Conservation (phyloP, 2,113 vertebrate species). For the Mustelus asterias region DNA sequence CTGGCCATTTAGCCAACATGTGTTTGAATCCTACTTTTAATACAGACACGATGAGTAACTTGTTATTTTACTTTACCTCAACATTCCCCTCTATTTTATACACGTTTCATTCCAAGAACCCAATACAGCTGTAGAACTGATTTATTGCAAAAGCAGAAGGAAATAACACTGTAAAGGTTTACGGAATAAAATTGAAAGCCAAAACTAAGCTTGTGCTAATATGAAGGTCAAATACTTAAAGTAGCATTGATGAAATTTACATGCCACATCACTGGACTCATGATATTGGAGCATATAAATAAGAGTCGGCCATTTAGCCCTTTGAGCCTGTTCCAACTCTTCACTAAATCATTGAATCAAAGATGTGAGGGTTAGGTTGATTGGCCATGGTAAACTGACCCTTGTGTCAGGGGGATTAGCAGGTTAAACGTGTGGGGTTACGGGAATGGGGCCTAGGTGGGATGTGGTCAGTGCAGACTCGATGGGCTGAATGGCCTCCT, state of each 20-base stretch:
- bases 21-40: background rate
- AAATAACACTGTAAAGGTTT: background rate
- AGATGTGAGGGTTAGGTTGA: no score
- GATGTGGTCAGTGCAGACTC: no score
- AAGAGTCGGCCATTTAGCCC: background rate
- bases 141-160: background rate
- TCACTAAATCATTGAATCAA: background rate
- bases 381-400: no score
- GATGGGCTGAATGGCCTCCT: no score
- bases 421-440: no score
- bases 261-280: background rate
- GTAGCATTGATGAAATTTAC: background rate
- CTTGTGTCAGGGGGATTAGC: no score
- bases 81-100: background rate
- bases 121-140: constrained; percentile 27
- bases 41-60: background rate
- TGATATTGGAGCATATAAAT: background rate
- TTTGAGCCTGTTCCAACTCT: background rate
- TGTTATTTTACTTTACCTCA: background rate
- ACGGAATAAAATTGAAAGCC: background rate
- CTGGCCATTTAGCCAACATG: background rate
- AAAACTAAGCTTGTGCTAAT: background rate
- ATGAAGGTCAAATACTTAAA: background rate
- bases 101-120: background rate
- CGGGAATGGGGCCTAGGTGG: no score